Percentiles rank a stretch among this genome's conserved stretches.
phyloP scores from a whole-genome alignment of 2,888 invertebrate genomes.

The Myopa testacea region DNA sequence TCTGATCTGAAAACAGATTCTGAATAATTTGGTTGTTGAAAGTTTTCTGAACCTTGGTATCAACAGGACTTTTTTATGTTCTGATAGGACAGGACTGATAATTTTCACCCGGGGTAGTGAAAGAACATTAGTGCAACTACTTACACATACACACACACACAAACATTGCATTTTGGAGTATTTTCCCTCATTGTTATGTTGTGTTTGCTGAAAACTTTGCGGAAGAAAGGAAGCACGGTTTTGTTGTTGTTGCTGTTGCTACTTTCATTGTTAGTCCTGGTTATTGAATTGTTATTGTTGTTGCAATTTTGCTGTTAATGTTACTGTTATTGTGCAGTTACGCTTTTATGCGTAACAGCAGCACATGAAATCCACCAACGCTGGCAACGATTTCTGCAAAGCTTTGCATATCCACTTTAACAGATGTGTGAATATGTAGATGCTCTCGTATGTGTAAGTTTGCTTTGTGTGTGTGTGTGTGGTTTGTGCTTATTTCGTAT shows the following conservation, averaged over 20 bases:
- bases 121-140: neutral
- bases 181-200: neutral
- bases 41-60: too few species aligned
- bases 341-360: slow-evolving; percentile 2
- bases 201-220: neutral
- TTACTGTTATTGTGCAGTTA: neutral
- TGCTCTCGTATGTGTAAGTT: neutral
- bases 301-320: neutral
- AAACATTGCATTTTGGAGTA: neutral
- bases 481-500: neutral
- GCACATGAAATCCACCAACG: neutral
- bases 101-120: too few species aligned
- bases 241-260: slow-evolving; percentile 10
- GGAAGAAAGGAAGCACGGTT: neutral
- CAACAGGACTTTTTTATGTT: too few species aligned
- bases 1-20: too few species aligned
- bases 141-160: neutral
- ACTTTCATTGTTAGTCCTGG: neutral
- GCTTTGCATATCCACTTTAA: neutral
- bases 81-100: neutral
- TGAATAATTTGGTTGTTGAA: too few species aligned
- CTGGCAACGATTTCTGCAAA: neutral
- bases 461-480: too few species aligned
- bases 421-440: neutral
- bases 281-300: neutral